Base-by-base conservation (phyloP, 2,797 vertebrate species). In the Helarctos malayanus region DNA sequence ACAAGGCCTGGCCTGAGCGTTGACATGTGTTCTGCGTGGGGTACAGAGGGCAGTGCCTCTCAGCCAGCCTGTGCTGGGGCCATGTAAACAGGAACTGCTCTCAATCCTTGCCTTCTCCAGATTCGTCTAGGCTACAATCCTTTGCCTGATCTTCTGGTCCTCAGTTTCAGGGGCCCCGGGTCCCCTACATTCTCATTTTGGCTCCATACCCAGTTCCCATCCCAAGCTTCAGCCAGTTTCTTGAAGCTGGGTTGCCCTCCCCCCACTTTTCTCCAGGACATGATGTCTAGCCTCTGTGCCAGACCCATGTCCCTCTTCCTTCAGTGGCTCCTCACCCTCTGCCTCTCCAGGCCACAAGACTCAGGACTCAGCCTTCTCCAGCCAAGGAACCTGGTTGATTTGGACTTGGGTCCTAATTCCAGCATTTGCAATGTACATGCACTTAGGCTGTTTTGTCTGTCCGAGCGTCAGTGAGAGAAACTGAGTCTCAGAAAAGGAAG, bases 311-410 rank as follows among this genome's bases (percentile, higher is more conserved):
- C 25, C 47, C 7, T 1, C 47, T 68, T 83, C 57, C 49, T 27
- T 61, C 21, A 3, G 21, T 3, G 54, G 41, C 11, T 52, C 35
- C 27, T 14, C 0, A 0, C 2, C 12, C 32, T 18, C 4, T 2
- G 0, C 35, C 9, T n/a, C 27, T 54, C 23, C 13, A 32, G 49
- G 19, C 23, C 68, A 57, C 56, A 25, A 23, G 56, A 57, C 56
- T n/a, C 32, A 8, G 25, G 49, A 7, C 29, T 86, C 75, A 69
- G 32, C 69, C 27, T 73, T 95, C 78, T 61, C 49, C 12, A 80
- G 25, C 21, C 59, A 12, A 16, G 12, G 18, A 21, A 56, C 41
- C 49, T 75, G 57, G 81, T 9, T 80, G 52, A 47, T 35, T 47
- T 65, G 14, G 5, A 45, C 3, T 69, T 49, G 15, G 56, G 15